These are phyloP conservation scores for Dendrocopos noguchii DNA, from an alignment of 2,113 vertebrate genomes.

Conservation along the genomic window DNA sequence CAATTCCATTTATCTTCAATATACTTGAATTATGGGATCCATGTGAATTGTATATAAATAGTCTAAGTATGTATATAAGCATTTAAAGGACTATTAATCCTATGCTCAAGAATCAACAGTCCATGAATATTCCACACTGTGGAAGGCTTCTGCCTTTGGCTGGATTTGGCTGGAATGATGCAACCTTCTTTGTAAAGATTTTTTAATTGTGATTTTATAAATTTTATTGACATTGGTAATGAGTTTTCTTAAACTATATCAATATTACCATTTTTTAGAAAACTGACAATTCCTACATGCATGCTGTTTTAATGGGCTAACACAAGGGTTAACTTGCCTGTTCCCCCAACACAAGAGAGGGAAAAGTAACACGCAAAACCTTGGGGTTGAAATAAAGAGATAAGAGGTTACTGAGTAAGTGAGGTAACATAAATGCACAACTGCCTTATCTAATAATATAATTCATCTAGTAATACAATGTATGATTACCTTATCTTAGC, in stretches of 20 bases:
- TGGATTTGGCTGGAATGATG: not conserved
- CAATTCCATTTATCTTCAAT: not conserved
- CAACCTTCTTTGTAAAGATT: not conserved
- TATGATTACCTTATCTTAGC: too few species aligned
- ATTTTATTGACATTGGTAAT: not conserved
- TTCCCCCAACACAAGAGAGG: too few species aligned
- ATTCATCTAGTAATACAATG: too few species aligned
- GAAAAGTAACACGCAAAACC: too few species aligned
- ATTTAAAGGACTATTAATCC: not conserved
- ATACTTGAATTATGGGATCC: not conserved
- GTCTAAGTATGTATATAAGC: not conserved
- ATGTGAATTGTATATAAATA: not conserved
- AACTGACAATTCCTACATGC: not conserved
- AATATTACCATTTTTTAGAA: not conserved
- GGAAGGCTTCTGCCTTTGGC: not conserved
- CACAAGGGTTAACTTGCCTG: too few species aligned
- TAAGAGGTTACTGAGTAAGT: too few species aligned
- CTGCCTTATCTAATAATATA: too few species aligned
- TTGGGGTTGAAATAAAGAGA: too few species aligned
- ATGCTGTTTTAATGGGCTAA: not conserved
- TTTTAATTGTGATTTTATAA: not conserved
- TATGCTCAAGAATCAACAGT: not conserved
- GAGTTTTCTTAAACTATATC: not conserved
- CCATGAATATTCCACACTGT: not conserved
- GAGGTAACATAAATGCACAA: too few species aligned